These are phyloP conservation scores for Notoglanidium macrostoma DNA, from an alignment of 2,797 vertebrate genomes.

Conservation along the genomic window DNA sequence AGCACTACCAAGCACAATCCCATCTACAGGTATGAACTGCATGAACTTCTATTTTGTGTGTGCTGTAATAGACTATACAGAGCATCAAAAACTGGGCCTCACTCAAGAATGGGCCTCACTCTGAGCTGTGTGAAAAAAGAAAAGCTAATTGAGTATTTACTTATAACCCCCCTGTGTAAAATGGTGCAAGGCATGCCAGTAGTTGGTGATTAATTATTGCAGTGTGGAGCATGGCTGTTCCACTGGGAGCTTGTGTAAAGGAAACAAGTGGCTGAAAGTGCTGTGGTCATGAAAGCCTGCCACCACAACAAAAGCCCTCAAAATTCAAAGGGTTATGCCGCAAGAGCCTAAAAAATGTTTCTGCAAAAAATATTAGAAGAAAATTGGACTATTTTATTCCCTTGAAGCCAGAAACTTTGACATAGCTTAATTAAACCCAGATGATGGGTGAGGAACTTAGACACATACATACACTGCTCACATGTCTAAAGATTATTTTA, in stretches of 20 bases:
- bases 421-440: constrained; percentile 38
- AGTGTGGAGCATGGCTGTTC: constrained; percentile 38
- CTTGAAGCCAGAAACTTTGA: constrained; percentile 45
- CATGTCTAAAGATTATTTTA: constrained; percentile 9
- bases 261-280: constrained; percentile 45
- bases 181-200: constrained; percentile 53
- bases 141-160: constrained; percentile 57
- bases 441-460: constrained; percentile 12
- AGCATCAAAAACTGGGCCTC: neutral
- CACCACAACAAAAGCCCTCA: constrained; percentile 54
- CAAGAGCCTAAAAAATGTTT: constrained; percentile 59
- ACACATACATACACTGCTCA: neutral
- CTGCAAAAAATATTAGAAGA: constrained; percentile 32
- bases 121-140: neutral
- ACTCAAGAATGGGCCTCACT: neutral
- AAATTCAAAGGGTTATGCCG: constrained; percentile 58
- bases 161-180: constrained; percentile 56
- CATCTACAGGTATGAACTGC: neutral
- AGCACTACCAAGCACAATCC: constrained; percentile 15
- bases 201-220: constrained; percentile 54
- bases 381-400: constrained; percentile 41
- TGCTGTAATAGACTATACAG: neutral
- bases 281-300: constrained; percentile 62
- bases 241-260: constrained; percentile 59
- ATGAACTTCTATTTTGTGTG: neutral